Evolutionary conservation across 2,797 vertebrate species (phyloP), one percentile per base, ranked within the genome.

Genomic region (Philypnodon macrostomus): DNA sequence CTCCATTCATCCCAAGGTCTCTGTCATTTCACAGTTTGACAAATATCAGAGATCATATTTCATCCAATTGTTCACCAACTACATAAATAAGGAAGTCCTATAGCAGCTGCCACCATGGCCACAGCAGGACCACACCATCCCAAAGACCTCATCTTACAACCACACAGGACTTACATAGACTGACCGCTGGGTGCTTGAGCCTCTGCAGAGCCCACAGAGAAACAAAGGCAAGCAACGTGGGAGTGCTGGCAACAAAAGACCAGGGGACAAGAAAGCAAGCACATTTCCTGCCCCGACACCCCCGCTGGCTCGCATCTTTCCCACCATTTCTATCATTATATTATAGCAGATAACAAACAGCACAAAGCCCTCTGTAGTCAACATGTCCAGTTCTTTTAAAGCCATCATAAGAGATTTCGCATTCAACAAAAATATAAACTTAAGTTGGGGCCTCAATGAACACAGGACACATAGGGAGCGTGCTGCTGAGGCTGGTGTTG

Each of bases 211-310:
- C 70, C 47, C 27, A 29, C 37, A 2, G 26, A 27, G 55, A 63
- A 75, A 84, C 63, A 83, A 84, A 83, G 75, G 70, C 72, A 14
- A 51, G 66, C 76, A 19, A 84, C 71, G 76, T 83, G 84, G 84
- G 85, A 85, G 84, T 37, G 58, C 60, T 69, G n/a, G 51, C 38
- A 11, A 77, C 78, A 80, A 77, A 80, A 75, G 73, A n/a, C 66
- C 70, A 78, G 35, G 67, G 69, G 62, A 80, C 63, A 73, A 73
- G 33, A 78, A 76, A 77, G 62, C 67, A 71, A 75, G 53, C 63
- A 61, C 59, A 65, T 45, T 75, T 85, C 78, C 82, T 83, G 72
- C 58, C 68, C 71, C 19, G 34, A 48, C 75, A 69, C 67, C 50
- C 76, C 74, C 53, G 44, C 75, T 58, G 68, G 72, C 70, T 74